A percentile compares a stretch with the other conserved stretches of the same genome.
These are phyloP conservation scores for Oryctes rhinoceros DNA, from an alignment of 1,140 invertebrate genomes.

Conservation along the genomic window DNA sequence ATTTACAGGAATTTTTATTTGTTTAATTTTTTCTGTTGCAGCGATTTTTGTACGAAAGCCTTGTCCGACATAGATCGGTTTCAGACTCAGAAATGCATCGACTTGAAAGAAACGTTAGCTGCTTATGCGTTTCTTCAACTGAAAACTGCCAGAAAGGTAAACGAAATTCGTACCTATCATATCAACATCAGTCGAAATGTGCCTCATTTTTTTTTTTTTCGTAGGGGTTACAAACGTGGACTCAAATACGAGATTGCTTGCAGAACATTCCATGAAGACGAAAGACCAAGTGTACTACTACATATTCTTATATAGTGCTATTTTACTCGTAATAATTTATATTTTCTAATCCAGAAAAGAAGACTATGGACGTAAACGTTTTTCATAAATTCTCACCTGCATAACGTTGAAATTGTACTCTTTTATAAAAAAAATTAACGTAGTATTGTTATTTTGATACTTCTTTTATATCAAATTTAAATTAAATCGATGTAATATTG, in stretches of 20 bases:
- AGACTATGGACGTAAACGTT: not conserved
- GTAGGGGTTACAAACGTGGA: conserved; percentile 78
- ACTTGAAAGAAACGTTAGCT: conserved; percentile 79
- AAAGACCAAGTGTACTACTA: not conserved
- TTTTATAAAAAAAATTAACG: not conserved
- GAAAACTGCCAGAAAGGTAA: conserved; percentile 82
- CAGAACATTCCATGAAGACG: conserved; percentile 72
- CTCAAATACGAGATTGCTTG: conserved; percentile 76
- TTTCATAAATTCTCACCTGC: not conserved
- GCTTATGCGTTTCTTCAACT: conserved; percentile 80
- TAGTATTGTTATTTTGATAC: not conserved
- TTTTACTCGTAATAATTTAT: conserved; percentile 6
- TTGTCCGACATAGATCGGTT: conserved; percentile 79
- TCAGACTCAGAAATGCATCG: conserved; percentile 78
- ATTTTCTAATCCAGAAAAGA: conserved; percentile 9
- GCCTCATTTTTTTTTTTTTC: conserved; percentile 50
- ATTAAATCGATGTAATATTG: not conserved
- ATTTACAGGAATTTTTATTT: not conserved
- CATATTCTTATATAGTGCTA: conserved; percentile 24
- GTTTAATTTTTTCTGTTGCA: conserved; percentile 61
- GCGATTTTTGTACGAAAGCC: conserved; percentile 77
- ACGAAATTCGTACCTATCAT: conserved; percentile 11
- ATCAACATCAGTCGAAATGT: conserved; percentile 30
- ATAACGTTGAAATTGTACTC: not conserved
- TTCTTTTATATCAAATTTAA: not conserved